phyloP scores from a whole-genome alignment of 1,140 invertebrate species.

The Drosophila santomea region DNA sequence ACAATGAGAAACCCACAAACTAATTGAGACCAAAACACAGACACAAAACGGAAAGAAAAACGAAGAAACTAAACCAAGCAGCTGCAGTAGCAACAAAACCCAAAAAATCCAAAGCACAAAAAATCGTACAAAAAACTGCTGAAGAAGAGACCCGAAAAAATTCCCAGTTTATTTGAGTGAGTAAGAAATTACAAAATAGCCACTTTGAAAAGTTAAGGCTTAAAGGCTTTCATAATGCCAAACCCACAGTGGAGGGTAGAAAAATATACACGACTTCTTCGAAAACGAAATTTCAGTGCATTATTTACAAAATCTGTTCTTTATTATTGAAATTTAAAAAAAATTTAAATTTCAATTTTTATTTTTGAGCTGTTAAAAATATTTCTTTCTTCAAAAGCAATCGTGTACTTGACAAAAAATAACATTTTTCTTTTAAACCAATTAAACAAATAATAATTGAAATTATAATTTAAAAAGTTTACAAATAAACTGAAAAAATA shows the following conservation, averaged over 20 bases:
- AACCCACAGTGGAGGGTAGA: constrained; percentile 2
- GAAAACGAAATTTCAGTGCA: neutral
- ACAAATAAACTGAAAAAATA: no score
- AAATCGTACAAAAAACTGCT: constrained; percentile 33
- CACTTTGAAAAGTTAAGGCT: constrained; percentile 47
- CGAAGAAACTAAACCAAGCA: constrained; percentile 59
- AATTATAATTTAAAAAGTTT: neutral
- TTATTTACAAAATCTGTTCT: no score
- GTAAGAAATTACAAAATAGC: constrained; percentile 72
- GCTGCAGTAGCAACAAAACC: constrained; percentile 42
- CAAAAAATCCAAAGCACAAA: constrained; percentile 26
- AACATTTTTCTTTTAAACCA: neutral
- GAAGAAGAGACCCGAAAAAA: constrained; percentile 42
- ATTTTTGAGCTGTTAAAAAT: no score
- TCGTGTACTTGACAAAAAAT: no score
- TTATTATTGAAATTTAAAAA: no score
- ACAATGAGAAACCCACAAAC: constrained; percentile 55
- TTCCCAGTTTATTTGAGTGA: constrained; percentile 64
- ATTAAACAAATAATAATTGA: neutral
- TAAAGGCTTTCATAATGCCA: constrained; percentile 56
- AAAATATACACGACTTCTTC: neutral
- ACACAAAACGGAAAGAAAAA: constrained; percentile 51
- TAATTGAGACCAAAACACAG: constrained; percentile 51
- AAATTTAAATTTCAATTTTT: no score
- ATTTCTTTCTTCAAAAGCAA: no score